A percentile compares a stretch with the other conserved stretches of the same genome.
Evolutionary conservation across 2,888 invertebrate genomes (phyloP).

Genomic region (Trachelus stipa): DNA sequence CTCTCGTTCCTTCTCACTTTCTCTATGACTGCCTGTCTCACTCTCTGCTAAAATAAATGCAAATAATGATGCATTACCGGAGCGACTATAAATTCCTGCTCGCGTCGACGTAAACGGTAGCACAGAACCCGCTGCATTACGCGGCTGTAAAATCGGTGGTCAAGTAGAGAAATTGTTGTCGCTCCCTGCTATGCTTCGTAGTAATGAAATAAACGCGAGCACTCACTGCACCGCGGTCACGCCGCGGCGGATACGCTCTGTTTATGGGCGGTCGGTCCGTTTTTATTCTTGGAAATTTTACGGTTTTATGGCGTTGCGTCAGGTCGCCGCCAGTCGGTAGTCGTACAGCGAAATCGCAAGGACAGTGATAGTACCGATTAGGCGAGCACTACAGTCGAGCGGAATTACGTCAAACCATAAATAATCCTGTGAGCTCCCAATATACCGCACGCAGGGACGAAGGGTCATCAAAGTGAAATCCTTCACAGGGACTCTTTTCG

Average conservation of each 20-base stretch:
- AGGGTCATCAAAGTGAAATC: neutral
- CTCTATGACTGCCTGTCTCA: conserved; percentile 13
- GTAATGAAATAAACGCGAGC: conserved; percentile 24
- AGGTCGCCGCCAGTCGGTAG: neutral
- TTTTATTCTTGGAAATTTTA: conserved; percentile 1
- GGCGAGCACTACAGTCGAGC: neutral
- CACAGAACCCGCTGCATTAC: conserved; percentile 14
- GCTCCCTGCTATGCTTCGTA: neutral
- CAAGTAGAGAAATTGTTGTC: conserved; percentile 7
- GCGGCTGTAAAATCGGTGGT: conserved; percentile 5
- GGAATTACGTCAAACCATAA: neutral
- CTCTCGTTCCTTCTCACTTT: neutral
- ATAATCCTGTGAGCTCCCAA: neutral
- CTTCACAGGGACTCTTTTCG: neutral
- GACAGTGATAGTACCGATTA: neutral
- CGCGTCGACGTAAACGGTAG: conserved; percentile 32
- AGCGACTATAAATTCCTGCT: conserved; percentile 35
- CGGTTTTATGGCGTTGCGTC: neutral
- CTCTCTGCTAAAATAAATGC: conserved; percentile 19
- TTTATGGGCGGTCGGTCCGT: conserved; percentile 15
- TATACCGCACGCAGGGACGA: neutral
- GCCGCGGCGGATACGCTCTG: conserved; percentile 18
- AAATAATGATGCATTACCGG: conserved; percentile 31
- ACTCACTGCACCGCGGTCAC: conserved; percentile 22
- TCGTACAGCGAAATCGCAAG: neutral